Evolutionary conservation across 2,113 vertebrate species (phyloP).

Genomic region (Acinonyx jubatus): DNA sequence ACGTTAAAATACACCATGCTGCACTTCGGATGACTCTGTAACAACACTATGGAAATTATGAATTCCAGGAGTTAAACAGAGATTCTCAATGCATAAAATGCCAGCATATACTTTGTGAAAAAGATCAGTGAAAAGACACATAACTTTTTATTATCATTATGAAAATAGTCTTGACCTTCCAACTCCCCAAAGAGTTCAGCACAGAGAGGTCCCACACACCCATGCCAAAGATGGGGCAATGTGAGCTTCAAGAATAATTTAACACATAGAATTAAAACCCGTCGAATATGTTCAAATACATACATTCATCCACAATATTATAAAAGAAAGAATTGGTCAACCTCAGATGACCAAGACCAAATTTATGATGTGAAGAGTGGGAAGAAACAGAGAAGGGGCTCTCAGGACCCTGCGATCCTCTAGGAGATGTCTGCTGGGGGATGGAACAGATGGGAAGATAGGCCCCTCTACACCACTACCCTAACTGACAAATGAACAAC

Average conservation of each 20-base stretch:
- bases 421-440: not conserved
- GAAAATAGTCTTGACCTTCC: not conserved
- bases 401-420: no score
- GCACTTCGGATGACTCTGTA: no score
- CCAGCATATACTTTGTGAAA: not conserved
- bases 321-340: not conserved
- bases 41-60: no score
- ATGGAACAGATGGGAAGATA: fast-evolving
- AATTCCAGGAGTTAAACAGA: not conserved
- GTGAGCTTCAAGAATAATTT: not conserved
- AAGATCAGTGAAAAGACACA: not conserved
- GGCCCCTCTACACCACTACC: fast-evolving
- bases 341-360: not conserved
- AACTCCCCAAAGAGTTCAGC: not conserved
- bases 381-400: not conserved
- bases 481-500: not conserved
- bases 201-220: no score
- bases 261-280: not conserved
- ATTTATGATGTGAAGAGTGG: not conserved
- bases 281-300: not conserved
- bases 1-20: not conserved
- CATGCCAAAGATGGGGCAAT: not conserved
- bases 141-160: fast-evolving
- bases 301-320: not conserved
- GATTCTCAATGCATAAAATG: fast-evolving